Evolutionary conservation across 64 coral and sea anemone genomes (phyloP).

Genomic region (Pocillopora verrucosa): DNA sequence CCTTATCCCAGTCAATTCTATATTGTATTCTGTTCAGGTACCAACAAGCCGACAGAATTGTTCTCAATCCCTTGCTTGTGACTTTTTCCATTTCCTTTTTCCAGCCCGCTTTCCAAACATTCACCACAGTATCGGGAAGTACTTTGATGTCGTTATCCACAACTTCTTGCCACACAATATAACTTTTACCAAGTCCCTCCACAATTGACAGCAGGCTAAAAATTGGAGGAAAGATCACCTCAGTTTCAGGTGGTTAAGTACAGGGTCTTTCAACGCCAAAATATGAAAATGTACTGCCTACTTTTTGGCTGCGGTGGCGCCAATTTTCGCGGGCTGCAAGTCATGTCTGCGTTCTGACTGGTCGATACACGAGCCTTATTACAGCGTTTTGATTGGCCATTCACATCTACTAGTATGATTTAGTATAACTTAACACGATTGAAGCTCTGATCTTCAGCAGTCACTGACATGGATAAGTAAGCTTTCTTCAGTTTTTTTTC

Average conservation of each 20-base stretch:
- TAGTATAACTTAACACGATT: too few species aligned
- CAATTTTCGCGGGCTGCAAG: too few species aligned
- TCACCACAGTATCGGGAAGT: conserved; percentile 74
- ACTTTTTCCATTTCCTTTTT: conserved; percentile 64
- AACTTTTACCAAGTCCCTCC: conserved; percentile 53
- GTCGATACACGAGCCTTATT: too few species aligned
- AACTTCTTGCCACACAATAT: conserved; percentile 90
- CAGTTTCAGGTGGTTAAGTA: background rate
- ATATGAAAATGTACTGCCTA: background rate
- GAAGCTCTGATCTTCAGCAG: too few species aligned
- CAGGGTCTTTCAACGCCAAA: too few species aligned
- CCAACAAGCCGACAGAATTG: conserved; percentile 75
- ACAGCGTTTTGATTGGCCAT: too few species aligned
- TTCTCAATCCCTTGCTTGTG: conserved; percentile 51
- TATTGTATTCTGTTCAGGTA: conserved; percentile 71
- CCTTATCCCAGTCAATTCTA: conserved; percentile 66
- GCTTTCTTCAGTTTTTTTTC: too few species aligned
- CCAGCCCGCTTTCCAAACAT: conserved; percentile 78
- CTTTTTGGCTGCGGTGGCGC: background rate
- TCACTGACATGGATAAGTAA: too few species aligned
- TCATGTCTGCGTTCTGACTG: too few species aligned
- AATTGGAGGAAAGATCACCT: background rate
- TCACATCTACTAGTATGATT: too few species aligned
- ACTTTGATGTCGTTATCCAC: conserved; percentile 73
- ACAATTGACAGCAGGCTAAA: conserved; percentile 64